These are phyloP conservation scores for Myotis brandtii DNA, from an alignment of 2,113 vertebrate species.

Conservation along the genomic window DNA sequence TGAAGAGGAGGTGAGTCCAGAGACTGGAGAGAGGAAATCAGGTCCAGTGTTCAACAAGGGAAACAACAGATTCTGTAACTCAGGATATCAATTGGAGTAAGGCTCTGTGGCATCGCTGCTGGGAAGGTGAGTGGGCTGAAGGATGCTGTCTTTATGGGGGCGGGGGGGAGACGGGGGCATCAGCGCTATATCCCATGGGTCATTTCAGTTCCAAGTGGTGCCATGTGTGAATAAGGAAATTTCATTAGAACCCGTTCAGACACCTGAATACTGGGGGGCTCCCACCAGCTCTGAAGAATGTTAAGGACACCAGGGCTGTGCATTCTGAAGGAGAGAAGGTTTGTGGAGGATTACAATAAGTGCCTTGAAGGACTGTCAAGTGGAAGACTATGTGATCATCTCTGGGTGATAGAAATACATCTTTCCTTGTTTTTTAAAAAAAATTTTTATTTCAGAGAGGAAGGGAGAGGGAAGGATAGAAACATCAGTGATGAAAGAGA, in stretches of 20 bases:
- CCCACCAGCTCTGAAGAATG: neutral
- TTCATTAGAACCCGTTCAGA: neutral
- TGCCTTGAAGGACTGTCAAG: neutral
- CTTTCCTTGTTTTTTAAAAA: neutral
- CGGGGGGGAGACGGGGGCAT: neutral
- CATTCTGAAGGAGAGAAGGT: neutral
- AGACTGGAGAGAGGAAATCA: neutral
- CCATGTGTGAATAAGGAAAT: neutral
- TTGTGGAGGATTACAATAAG: neutral
- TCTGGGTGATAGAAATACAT: neutral
- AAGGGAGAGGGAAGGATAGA: too few relatives aligned
- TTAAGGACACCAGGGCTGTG: neutral
- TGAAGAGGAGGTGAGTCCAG: neutral
- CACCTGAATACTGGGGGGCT: neutral
- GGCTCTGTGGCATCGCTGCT: too few relatives aligned
- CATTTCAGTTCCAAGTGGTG: neutral
- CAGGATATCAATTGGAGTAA: neutral
- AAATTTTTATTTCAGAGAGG: too few relatives aligned
- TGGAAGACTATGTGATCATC: neutral
- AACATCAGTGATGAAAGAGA: too few relatives aligned
- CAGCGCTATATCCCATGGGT: accelerated
- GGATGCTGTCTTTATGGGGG: accelerated
- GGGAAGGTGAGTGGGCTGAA: neutral
- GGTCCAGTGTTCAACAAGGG: neutral
- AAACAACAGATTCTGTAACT: neutral